phyloP scores from a whole-genome alignment of 2,113 vertebrate species.

The Podocnemis expansa region DNA sequence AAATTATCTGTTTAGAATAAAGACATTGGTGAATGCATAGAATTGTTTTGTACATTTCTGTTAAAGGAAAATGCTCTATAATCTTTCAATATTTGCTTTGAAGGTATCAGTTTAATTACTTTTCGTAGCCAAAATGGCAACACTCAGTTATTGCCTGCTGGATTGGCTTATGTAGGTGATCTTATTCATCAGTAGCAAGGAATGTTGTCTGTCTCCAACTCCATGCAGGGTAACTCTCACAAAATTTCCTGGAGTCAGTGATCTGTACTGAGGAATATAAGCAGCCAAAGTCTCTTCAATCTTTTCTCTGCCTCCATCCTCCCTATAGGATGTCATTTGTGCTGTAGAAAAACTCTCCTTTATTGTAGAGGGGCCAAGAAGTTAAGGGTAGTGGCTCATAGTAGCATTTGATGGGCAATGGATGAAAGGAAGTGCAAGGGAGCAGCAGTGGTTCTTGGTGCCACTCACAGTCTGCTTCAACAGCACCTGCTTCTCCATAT shows the following conservation, averaged over 20 bases:
- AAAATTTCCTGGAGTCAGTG: neutral
- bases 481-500: neutral
- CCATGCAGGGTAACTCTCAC: neutral
- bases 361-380: neutral
- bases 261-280: neutral
- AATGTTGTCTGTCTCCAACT: neutral
- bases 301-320: neutral
- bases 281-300: neutral
- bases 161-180: neutral
- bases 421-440: neutral
- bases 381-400: rapidly evolving
- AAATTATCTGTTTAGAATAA: conserved; percentile 31
- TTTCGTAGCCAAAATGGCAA: neutral
- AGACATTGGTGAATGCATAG: neutral
- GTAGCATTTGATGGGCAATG: rapidly evolving
- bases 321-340: neutral
- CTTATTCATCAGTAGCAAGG: neutral
- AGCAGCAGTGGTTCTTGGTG: rapidly evolving
- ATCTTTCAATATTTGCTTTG: conserved; percentile 1
- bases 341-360: neutral
- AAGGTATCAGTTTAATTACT: neutral
- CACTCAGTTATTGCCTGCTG: neutral
- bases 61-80: conserved; percentile 12
- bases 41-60: neutral
- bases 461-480: rapidly evolving